These are phyloP conservation scores for Dermatophagoides farinae DNA, from an alignment of 1,140 invertebrate genomes.

Conservation along the genomic window DNA sequence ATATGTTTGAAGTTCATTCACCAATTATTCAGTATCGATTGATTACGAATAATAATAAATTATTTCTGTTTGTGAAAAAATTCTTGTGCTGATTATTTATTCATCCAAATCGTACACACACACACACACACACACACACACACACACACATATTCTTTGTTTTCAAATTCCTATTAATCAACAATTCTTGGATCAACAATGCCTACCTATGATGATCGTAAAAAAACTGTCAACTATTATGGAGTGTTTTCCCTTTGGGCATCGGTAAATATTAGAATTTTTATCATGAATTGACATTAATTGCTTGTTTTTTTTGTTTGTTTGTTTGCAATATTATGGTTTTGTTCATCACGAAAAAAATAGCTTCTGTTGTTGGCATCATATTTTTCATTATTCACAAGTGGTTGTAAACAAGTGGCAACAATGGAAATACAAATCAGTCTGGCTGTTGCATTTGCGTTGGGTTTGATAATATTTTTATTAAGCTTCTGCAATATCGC, in stretches of 20 bases:
- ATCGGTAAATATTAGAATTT: neutral
- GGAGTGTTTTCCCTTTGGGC: conserved; percentile 4
- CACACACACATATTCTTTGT: too few species aligned
- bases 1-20: too few species aligned
- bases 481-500: conserved; percentile 5
- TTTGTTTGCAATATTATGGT: neutral
- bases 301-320: neutral
- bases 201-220: neutral
- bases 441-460: neutral
- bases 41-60: too few species aligned
- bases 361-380: conserved; percentile 1
- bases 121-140: too few species aligned
- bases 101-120: too few species aligned
- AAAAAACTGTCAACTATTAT: conserved; percentile 4
- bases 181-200: neutral
- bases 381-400: neutral
- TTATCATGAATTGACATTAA: neutral
- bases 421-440: neutral
- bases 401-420: neutral
- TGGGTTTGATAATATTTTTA: neutral
- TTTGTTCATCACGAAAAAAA: neutral
- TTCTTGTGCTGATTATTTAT: too few species aligned
- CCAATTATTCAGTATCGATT: too few species aligned
- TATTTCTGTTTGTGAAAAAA: too few species aligned
- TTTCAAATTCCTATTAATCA: too few species aligned